A percentile compares a stretch with the other conserved stretches of the same genome.
phyloP scores from a whole-genome alignment of 2,888 invertebrate species.

The Hypomecis punctinalis region DNA sequence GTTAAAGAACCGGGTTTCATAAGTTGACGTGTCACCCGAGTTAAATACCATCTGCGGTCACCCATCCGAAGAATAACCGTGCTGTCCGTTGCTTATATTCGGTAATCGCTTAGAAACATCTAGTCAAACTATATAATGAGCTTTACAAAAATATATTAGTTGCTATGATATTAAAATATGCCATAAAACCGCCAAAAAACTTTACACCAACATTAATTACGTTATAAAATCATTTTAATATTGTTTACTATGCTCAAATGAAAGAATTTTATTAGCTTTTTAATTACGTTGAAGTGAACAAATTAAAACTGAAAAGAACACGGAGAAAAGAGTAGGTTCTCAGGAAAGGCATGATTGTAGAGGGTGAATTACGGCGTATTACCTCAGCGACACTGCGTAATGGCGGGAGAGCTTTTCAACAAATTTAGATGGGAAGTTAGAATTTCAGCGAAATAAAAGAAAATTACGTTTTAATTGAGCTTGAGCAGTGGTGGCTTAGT shows the following conservation, averaged over 20 bases:
- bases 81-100: too few relatives aligned
- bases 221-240: constrained; percentile 18
- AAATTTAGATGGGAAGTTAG: constrained; percentile 46
- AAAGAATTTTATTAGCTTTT: constrained; percentile 33
- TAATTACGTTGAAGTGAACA: constrained; percentile 42
- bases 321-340: constrained; percentile 41
- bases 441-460: constrained; percentile 27
- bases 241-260: constrained; percentile 16
- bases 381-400: constrained; percentile 49
- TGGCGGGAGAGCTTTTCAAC: constrained; percentile 46
- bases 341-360: constrained; percentile 42
- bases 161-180: constrained; percentile 15
- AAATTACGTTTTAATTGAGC: constrained; percentile 31
- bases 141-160: neutral
- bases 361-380: constrained; percentile 53
- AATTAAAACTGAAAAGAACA: constrained; percentile 40
- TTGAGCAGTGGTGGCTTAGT: too few relatives aligned
- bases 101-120: too few relatives aligned
- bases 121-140: too few relatives aligned
- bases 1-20: too few relatives aligned
- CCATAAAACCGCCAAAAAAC: constrained; percentile 24
- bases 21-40: too few relatives aligned
- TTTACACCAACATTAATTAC: constrained; percentile 21
- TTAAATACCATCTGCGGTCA: too few relatives aligned
- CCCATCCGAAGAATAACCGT: too few relatives aligned